Conservation (phyloP, 2,113 vertebrate genomes). For the Myanophis thanlyinensis region DNA sequence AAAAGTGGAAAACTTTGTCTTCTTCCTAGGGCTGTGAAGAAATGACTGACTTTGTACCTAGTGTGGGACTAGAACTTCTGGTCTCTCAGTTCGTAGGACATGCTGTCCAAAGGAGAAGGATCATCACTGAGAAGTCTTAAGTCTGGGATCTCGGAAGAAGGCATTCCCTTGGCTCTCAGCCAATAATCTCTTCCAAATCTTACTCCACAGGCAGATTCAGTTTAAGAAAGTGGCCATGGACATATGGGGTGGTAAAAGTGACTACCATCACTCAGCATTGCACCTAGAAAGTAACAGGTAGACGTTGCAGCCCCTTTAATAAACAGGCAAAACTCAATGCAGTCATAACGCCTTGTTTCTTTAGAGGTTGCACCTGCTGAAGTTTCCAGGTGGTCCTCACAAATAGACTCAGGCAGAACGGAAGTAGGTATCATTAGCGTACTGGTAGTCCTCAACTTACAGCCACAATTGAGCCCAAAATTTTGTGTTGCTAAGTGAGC, state of each 20-base stretch:
- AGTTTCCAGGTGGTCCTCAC: not conserved
- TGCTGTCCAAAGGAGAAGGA: not conserved
- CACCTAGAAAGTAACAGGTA: not conserved
- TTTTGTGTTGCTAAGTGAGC: no score
- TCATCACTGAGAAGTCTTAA: not conserved
- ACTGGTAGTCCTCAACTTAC: no score
- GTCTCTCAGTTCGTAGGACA: not conserved
- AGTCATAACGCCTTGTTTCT: not conserved
- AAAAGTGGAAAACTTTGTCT: no score
- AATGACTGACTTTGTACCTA: not conserved
- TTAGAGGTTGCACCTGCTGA: not conserved
- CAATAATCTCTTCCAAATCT: not conserved
- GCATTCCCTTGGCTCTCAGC: not conserved
- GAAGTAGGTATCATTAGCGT: not conserved
- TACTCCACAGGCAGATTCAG: not conserved
- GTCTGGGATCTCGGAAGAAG: not conserved
- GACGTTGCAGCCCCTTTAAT: not conserved
- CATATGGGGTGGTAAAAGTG: not conserved
- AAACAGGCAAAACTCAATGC: not conserved
- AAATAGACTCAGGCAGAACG: not conserved
- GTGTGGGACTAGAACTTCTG: not conserved
- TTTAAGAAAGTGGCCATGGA: not conserved
- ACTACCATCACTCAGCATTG: not conserved
- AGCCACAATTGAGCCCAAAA: no score
- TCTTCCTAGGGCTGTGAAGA: not conserved